Conservation (phyloP, 1,140 invertebrate species). For the Apis dorsata region DNA sequence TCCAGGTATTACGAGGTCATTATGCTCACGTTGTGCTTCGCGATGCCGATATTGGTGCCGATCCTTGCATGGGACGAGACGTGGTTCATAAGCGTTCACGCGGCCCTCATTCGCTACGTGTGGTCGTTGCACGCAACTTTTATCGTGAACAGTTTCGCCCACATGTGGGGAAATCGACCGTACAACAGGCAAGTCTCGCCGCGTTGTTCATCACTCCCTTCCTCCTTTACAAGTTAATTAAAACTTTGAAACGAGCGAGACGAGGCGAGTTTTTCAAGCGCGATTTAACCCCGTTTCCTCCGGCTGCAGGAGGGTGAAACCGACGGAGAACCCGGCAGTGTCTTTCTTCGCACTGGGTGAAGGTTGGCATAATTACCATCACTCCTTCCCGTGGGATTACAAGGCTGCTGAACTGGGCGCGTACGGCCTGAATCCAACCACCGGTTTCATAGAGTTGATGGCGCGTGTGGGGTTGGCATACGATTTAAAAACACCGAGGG, state of each 20-base stretch:
- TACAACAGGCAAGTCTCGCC: conserved; percentile 82
- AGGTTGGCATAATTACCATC: conserved; percentile 87
- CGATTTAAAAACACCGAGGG: conserved; percentile 76
- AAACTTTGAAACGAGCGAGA: conserved; percentile 7
- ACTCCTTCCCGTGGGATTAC: conserved; percentile 86
- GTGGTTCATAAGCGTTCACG: conserved; percentile 82
- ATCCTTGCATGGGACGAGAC: conserved; percentile 88
- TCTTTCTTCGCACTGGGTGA: conserved; percentile 77
- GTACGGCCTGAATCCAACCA: conserved; percentile 82
- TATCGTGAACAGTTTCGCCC: conserved; percentile 93
- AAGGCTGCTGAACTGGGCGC: conserved; percentile 79
- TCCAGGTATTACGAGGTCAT: conserved; percentile 87
- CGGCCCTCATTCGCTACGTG: conserved; percentile 87
- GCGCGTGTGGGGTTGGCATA: conserved; percentile 82
- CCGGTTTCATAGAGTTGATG: conserved; percentile 83
- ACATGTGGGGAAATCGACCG: conserved; percentile 89
- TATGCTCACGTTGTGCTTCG: conserved; percentile 84
- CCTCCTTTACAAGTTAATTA: conserved; percentile 33
- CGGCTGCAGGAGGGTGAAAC: conserved; percentile 82
- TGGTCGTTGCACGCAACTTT: conserved; percentile 91
- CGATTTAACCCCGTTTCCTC: conserved; percentile 15
- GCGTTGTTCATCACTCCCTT: no score
- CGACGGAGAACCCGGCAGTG: conserved; percentile 78
- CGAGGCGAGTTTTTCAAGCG: background rate
- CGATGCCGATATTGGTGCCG: conserved; percentile 89